Percentiles rank a stretch among this genome's conserved stretches.
These are phyloP conservation scores for Corythornis leucogaster DNA, from an alignment of 2,797 vertebrate genomes.

Conservation along the genomic window DNA sequence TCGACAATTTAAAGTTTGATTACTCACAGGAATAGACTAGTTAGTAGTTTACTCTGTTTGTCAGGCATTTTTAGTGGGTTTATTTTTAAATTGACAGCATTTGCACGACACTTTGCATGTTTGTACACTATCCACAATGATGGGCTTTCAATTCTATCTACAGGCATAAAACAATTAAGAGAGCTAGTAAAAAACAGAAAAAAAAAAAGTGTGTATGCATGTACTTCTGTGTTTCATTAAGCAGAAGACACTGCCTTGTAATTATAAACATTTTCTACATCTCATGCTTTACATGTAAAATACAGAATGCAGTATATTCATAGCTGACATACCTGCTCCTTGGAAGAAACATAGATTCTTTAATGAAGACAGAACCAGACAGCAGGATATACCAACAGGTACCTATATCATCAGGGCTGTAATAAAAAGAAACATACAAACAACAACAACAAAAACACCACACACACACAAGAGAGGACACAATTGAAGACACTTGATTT, in stretches of 20 bases:
- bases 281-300: background rate
- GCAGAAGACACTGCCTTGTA: background rate
- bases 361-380: slow-evolving; percentile 98
- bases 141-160: background rate
- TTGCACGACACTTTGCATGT: background rate
- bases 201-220: background rate
- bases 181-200: background rate
- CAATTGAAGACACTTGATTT: background rate
- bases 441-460: no score
- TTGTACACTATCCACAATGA: background rate
- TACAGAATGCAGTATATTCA: slow-evolving; percentile 1
- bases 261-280: background rate
- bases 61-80: background rate
- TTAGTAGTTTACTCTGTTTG: background rate
- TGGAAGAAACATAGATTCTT: slow-evolving; percentile 99
- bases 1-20: background rate
- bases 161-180: background rate
- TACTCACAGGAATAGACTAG: background rate
- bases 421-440: background rate
- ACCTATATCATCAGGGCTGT: slow-evolving; percentile 96
- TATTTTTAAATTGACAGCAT: background rate
- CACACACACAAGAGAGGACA: background rate
- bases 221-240: background rate
- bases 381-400: slow-evolving; percentile 99
- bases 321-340: slow-evolving; percentile 90